phyloP scores from a whole-genome alignment of 2,113 vertebrate species.

The Orycteropus afer region DNA sequence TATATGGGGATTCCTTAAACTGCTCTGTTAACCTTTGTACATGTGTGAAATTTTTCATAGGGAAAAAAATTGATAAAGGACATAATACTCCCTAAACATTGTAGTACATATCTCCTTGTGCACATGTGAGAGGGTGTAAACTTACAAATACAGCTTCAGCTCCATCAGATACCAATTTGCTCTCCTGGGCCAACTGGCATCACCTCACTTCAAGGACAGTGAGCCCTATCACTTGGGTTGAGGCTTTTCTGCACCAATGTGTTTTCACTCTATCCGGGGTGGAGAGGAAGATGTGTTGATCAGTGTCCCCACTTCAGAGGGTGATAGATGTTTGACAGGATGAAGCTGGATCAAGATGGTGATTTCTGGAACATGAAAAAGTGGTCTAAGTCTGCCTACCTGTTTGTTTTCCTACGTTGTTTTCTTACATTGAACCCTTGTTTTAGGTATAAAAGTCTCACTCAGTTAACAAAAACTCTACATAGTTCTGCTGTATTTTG shows the following conservation, averaged over 20 bases:
- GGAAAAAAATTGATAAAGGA: background rate
- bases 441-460: background rate
- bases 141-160: background rate
- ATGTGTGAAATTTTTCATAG: background rate
- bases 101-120: background rate
- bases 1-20: background rate
- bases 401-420: background rate
- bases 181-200: too few species aligned
- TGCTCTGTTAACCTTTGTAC: background rate
- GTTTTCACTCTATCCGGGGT: background rate
- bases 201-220: background rate
- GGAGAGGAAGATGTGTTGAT: background rate
- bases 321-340: background rate
- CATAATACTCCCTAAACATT: background rate
- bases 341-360: background rate
- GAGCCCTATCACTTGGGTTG: background rate
- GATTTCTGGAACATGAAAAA: background rate
- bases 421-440: background rate
- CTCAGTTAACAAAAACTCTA: background rate
- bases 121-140: background rate
- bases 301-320: background rate
- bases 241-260: background rate
- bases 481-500: background rate
- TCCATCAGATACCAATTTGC: too few species aligned
- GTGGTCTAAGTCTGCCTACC: background rate